Percentiles rank a stretch among this genome's conserved stretches.
phyloP scores from a whole-genome alignment of 2,888 invertebrate species.

The Dromius quadrimaculatus region DNA sequence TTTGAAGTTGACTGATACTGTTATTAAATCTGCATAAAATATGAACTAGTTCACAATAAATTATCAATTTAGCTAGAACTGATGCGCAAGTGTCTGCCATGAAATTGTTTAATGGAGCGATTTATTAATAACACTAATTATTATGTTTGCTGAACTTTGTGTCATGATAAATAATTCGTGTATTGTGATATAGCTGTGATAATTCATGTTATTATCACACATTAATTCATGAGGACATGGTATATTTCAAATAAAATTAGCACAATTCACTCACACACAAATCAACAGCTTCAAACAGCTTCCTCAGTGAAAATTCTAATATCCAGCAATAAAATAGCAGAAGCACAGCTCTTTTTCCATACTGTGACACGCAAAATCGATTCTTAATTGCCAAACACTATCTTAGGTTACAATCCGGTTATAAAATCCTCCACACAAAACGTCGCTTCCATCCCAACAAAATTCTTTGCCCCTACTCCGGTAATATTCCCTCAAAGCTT shows the following conservation, averaged over 20 bases:
- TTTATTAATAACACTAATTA: slow-evolving; percentile 21
- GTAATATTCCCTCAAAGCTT: not conserved
- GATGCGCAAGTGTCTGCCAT: not conserved
- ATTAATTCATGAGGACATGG: slow-evolving; percentile 5
- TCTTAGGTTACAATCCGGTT: too few species aligned
- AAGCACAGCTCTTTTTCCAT: too few species aligned
- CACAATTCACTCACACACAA: slow-evolving; percentile 8
- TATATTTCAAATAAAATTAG: not conserved
- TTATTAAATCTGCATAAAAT: too few species aligned
- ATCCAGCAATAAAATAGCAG: too few species aligned
- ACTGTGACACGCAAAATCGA: too few species aligned
- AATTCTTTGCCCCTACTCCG: not conserved
- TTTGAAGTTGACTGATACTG: too few species aligned
- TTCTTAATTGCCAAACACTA: too few species aligned
- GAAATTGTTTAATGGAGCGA: not conserved
- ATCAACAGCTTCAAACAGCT: too few species aligned
- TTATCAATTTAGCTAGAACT: not conserved
- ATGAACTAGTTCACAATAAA: too few species aligned
- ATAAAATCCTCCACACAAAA: too few species aligned
- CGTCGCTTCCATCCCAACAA: too few species aligned
- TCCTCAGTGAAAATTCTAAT: too few species aligned
- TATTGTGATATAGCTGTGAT: not conserved
- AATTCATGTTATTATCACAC: slow-evolving; percentile 15
- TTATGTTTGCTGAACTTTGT: not conserved
- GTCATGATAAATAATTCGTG: slow-evolving; percentile 6